Conservation (phyloP, 2,888 invertebrate genomes). For the Nomada ruficornis region DNA sequence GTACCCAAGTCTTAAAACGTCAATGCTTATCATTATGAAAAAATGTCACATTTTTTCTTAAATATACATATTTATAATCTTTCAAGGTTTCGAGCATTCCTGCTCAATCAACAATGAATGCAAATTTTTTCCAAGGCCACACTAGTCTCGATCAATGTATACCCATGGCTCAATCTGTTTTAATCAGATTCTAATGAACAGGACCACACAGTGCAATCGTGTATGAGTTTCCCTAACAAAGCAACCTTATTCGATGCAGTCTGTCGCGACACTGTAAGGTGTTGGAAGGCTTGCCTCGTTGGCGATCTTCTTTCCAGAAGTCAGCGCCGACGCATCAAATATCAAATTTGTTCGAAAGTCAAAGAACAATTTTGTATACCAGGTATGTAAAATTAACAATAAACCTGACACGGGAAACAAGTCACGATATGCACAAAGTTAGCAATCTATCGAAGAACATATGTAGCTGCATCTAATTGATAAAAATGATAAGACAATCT, state of each 20-base stretch:
- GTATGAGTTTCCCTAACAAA: conserved; percentile 37
- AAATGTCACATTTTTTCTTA: neutral
- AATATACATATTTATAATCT: neutral
- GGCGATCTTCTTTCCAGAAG: conserved; percentile 63
- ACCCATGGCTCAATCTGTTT: conserved; percentile 5
- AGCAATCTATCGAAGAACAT: neutral
- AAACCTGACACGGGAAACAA: neutral
- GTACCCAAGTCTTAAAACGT: neutral
- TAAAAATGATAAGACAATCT: neutral
- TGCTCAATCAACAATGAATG: neutral
- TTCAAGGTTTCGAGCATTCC: neutral
- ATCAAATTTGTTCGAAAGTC: conserved; percentile 41
- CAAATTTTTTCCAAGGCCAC: too few relatives aligned
- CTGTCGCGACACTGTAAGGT: conserved; percentile 72
- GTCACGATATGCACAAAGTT: neutral
- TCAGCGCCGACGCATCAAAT: conserved; percentile 76
- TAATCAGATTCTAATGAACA: conserved; percentile 8
- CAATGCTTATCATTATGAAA: neutral
- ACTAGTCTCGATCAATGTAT: neutral
- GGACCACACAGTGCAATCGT: conserved; percentile 20
- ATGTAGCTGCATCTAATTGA: neutral
- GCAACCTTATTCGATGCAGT: conserved; percentile 68
- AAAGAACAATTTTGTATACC: conserved; percentile 3
- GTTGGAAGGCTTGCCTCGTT: conserved; percentile 61
- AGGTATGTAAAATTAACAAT: neutral